Conservation (phyloP, 2,888 invertebrate species). For the Argynnis bischoffii region DNA sequence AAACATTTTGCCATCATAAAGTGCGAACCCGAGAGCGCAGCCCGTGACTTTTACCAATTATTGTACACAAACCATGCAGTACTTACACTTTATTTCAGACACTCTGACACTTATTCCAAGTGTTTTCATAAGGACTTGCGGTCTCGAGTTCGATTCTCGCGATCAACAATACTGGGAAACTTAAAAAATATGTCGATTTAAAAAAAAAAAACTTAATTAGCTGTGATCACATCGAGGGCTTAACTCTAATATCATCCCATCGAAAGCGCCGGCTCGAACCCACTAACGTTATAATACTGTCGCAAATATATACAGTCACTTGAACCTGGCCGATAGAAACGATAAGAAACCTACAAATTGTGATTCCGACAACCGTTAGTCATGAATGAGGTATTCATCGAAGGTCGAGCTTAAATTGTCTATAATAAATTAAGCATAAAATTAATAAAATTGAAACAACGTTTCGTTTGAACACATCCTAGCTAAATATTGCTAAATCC, state of each 20-base stretch:
- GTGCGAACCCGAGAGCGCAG: conserved; percentile 30
- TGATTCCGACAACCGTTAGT: conserved; percentile 57
- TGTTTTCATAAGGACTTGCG: background rate
- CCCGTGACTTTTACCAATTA: no score
- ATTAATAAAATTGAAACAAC: conserved; percentile 61
- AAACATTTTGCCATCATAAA: background rate
- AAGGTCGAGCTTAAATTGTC: conserved; percentile 26
- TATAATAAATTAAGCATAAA: conserved; percentile 73
- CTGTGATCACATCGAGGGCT: conserved; percentile 23
- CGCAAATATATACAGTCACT: conserved; percentile 50
- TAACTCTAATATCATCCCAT: conserved; percentile 22
- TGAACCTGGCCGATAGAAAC: conserved; percentile 22
- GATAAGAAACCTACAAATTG: conserved; percentile 42
- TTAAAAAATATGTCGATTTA: background rate
- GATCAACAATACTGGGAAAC: background rate
- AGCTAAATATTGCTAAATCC: conserved; percentile 75
- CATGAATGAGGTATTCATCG: conserved; percentile 56
- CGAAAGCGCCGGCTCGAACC: conserved; percentile 21
- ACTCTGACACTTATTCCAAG: no score
- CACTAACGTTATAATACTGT: conserved; percentile 66
- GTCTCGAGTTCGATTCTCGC: conserved; percentile 6
- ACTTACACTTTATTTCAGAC: no score
- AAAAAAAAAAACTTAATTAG: conserved; percentile 15
- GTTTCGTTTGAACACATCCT: conserved; percentile 79
- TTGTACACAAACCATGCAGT: no score